These are phyloP conservation scores for Lipophrys pholis DNA, from an alignment of 2,113 vertebrate species.

Conservation along the genomic window DNA sequence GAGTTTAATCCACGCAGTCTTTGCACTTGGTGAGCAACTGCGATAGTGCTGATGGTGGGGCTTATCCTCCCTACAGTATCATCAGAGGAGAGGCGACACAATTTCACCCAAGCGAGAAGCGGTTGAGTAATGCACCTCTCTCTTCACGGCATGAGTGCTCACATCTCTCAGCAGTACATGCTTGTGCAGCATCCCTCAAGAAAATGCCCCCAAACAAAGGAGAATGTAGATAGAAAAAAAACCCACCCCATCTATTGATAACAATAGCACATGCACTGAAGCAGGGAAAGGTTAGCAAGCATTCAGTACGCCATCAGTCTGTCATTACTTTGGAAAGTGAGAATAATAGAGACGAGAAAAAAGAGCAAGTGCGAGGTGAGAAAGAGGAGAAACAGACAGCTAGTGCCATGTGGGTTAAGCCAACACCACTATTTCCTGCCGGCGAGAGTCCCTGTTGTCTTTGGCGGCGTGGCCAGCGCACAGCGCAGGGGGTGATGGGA, in stretches of 20 bases:
- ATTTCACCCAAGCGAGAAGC: slow-evolving; percentile 49
- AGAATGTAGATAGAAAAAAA: slow-evolving; percentile 16
- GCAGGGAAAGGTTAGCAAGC: slow-evolving; percentile 5
- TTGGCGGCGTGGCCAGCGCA: slow-evolving; percentile 66
- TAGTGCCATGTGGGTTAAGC: slow-evolving; percentile 71
- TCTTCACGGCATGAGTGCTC: slow-evolving; percentile 43
- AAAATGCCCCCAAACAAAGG: slow-evolving; percentile 40
- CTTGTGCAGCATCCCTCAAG: slow-evolving; percentile 13
- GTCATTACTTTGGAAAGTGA: slow-evolving; percentile 27
- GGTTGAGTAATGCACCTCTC: slow-evolving; percentile 50
- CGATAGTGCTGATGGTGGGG: slow-evolving; percentile 17
- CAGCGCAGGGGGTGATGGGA: slow-evolving; percentile 60
- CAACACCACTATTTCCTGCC: slow-evolving; percentile 74
- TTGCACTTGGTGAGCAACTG: slow-evolving; percentile 26
- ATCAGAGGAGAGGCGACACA: slow-evolving; percentile 43
- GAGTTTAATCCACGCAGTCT: slow-evolving; percentile 37
- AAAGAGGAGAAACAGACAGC: slow-evolving; percentile 43
- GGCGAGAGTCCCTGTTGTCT: slow-evolving; percentile 68
- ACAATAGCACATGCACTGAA: slow-evolving; percentile 13
- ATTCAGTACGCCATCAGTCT: not conserved
- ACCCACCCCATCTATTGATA: slow-evolving; percentile 18
- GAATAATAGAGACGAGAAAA: slow-evolving; percentile 21
- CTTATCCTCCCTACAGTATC: slow-evolving; percentile 38
- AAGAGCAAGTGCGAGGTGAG: slow-evolving; percentile 13
- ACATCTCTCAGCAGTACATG: slow-evolving; percentile 44